Base-by-base conservation (phyloP, 2,797 vertebrate species). In the Eutrigla gurnardus region DNA sequence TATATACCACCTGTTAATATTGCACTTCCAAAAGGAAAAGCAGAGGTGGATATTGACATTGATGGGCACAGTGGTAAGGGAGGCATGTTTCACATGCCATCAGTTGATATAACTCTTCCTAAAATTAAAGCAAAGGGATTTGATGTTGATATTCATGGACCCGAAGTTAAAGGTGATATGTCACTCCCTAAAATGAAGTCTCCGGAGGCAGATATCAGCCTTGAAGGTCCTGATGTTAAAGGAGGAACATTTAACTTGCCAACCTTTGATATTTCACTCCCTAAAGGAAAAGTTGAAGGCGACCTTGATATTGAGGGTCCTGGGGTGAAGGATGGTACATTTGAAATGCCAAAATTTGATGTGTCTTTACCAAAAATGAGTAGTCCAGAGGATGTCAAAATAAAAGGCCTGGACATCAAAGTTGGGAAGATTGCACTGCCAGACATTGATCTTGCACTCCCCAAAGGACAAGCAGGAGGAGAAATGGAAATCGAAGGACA, bases 21-120 rank as follows among this genome's bases (percentile, higher is more conserved):
- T 37, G 80, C 85, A 8, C 76, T 85, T 46, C 84, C 89, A 39
- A 86, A 83, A 69, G 61, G 70, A 57, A 87, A 89, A 50, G 2
- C 39, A 8, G 61, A 58, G 2, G 9, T 39, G 0, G 15, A 58
- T 18, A 15, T 75, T 42, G 74, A 84, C 12, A 42, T 81, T 55
- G 91, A 91, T 14, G 81, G 54, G 1, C 82, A 79, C 18, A 80
- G 54, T 13, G 57, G 7, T 3, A 84, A 76, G 67, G 70, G 73
- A 4, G 86, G 90, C 0, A 94, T 91, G 5, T 85, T 95, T 25
- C 83, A 90, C 0, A 89, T 95, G 46, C 92, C 93, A 0, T 91
- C 81, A 46, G 6, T 90, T 32, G 79, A 88, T 50, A 67, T 89
- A 32, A 75, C 88, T 1, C 40, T 84, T 6, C 83, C 86, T 6